Conservation (phyloP, 2,888 invertebrate genomes). For the Aphodius sticticus region DNA sequence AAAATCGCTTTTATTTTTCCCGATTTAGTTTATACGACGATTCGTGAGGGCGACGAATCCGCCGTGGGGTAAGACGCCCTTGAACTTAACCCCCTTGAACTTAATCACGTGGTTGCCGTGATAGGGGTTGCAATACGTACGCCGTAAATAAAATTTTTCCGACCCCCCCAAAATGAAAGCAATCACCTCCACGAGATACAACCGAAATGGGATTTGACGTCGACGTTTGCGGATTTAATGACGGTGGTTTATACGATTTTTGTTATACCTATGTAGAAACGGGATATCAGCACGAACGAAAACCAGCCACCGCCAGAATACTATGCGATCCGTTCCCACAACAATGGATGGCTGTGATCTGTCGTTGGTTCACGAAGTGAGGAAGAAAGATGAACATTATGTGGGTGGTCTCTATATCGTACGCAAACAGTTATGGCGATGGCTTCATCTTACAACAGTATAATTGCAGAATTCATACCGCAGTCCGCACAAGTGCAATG, state of each 20-base stretch:
- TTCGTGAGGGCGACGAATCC: neutral
- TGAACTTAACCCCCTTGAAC: neutral
- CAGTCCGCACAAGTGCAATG: too few species aligned
- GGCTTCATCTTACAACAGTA: too few species aligned
- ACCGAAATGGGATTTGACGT: constrained; percentile 4
- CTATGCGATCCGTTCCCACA: too few species aligned
- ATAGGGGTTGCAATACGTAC: neutral
- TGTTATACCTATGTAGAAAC: neutral
- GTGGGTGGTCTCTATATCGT: too few species aligned
- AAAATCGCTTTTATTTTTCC: neutral
- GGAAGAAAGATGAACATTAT: too few species aligned
- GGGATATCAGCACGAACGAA: neutral
- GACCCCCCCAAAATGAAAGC: neutral
- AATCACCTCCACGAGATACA: neutral
- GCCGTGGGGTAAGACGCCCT: neutral
- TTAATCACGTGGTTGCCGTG: neutral
- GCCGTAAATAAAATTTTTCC: neutral
- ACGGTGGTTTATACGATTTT: neutral
- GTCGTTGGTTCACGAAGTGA: too few species aligned
- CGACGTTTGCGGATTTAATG: neutral
- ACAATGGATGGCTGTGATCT: too few species aligned
- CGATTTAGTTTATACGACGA: neutral
- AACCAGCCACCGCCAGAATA: neutral
- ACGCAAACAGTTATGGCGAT: too few species aligned
- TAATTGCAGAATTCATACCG: too few species aligned